Evolutionary conservation across 2,888 invertebrate genomes (phyloP).

Genomic region (Stomorhina lunata): DNA sequence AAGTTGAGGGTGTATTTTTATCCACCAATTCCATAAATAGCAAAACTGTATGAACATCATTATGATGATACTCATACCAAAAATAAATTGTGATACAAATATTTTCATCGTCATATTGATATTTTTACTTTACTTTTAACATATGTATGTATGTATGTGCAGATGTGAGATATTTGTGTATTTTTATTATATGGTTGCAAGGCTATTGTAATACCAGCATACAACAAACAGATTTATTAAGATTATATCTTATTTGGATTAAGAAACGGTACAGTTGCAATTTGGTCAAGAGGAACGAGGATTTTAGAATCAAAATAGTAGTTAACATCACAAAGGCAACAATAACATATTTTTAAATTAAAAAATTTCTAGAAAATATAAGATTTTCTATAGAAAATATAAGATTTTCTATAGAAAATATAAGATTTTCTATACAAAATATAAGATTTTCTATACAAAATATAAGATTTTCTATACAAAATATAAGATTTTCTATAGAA

Average conservation of each 20-base stretch:
- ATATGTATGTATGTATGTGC: slow-evolving; percentile 21
- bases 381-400: no score
- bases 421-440: no score
- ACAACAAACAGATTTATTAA: background rate
- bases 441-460: no score
- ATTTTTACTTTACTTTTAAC: slow-evolving; percentile 36
- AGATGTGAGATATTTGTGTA: background rate
- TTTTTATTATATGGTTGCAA: slow-evolving; percentile 19
- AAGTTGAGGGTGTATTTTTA: slow-evolving; percentile 54
- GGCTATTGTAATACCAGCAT: background rate
- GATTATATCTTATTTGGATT: background rate
- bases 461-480: no score
- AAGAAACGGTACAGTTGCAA: background rate
- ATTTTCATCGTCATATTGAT: slow-evolving; percentile 42
- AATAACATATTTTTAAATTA: no score
- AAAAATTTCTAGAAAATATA: no score
- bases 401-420: no score
- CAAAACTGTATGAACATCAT: slow-evolving; percentile 33
- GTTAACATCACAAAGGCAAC: no score
- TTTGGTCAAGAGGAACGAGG: background rate
- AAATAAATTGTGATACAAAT: background rate
- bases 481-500: no score
- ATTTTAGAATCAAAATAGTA: no score
- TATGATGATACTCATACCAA: slow-evolving; percentile 26
- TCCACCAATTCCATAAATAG: slow-evolving; percentile 11